Evolutionary conservation across 2,888 invertebrate species (phyloP).

Genomic region (Cataglyphis albicans): DNA sequence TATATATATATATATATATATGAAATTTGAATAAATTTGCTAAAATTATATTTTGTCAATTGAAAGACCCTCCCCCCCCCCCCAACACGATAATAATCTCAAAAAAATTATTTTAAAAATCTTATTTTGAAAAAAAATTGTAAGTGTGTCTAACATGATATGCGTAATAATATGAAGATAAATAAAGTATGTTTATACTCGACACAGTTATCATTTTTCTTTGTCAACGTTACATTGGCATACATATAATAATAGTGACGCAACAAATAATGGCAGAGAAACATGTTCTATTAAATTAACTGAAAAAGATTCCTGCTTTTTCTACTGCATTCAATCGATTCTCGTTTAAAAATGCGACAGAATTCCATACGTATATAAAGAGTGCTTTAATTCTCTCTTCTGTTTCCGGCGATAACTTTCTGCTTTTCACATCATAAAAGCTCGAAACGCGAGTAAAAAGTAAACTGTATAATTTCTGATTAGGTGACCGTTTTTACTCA

Average conservation of each 20-base stretch:
- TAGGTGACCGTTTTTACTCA: not conserved
- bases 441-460: not conserved
- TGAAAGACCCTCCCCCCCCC: too few species aligned
- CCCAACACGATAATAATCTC: not conserved
- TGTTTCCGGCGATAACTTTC: constrained; percentile 6
- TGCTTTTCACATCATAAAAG: not conserved
- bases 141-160: not conserved
- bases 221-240: constrained; percentile 20
- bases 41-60: not conserved
- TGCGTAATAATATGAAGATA: not conserved
- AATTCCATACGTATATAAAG: constrained; percentile 12
- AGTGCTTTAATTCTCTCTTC: not conserved
- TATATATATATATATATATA: not conserved
- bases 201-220: constrained; percentile 43
- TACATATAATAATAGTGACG: constrained; percentile 46
- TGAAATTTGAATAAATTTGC: not conserved
- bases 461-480: not conserved
- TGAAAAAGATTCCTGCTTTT: constrained; percentile 39
- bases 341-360: not conserved
- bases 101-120: not conserved
- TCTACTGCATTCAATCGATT: constrained; percentile 22
- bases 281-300: constrained; percentile 50
- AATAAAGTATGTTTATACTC: constrained; percentile 13
- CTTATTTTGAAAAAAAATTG: not conserved
- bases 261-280: constrained; percentile 65